Percentiles rank a stretch among this genome's conserved stretches.
These are phyloP conservation scores for Ictalurus furcatus DNA, from an alignment of 2,113 vertebrate species.

Conservation along the genomic window DNA sequence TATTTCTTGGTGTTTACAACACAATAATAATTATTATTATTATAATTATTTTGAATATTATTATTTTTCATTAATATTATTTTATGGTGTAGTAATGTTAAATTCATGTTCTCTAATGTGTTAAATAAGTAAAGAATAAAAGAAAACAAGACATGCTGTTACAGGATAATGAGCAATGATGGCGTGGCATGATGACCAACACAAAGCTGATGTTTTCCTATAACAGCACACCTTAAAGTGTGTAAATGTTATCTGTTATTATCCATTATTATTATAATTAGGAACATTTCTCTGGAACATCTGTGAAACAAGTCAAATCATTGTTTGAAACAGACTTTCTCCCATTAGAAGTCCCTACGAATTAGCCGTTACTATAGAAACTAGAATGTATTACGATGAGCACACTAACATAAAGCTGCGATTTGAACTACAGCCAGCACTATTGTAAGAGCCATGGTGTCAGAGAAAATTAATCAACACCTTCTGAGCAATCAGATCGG, in stretches of 20 bases:
- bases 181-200: background rate
- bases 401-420: background rate
- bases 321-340: background rate
- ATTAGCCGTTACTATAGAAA: background rate
- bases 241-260: background rate
- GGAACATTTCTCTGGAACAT: background rate
- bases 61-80: too few relatives aligned
- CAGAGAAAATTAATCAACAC: background rate
- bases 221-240: background rate
- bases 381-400: background rate
- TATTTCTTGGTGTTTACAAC: too few relatives aligned
- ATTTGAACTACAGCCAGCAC: background rate
- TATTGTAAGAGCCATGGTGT: background rate
- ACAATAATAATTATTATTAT: too few relatives aligned
- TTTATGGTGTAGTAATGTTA: too few relatives aligned
- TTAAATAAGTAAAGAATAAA: too few relatives aligned
- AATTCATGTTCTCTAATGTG: too few relatives aligned
- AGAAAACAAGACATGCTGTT: too few relatives aligned
- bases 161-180: too few relatives aligned
- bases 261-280: background rate
- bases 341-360: background rate
- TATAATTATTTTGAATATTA: too few relatives aligned
- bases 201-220: background rate
- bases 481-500: background rate
- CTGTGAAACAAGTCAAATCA: background rate